phyloP scores from a whole-genome alignment of 2,797 vertebrate genomes.

The Acomys russatus region DNA sequence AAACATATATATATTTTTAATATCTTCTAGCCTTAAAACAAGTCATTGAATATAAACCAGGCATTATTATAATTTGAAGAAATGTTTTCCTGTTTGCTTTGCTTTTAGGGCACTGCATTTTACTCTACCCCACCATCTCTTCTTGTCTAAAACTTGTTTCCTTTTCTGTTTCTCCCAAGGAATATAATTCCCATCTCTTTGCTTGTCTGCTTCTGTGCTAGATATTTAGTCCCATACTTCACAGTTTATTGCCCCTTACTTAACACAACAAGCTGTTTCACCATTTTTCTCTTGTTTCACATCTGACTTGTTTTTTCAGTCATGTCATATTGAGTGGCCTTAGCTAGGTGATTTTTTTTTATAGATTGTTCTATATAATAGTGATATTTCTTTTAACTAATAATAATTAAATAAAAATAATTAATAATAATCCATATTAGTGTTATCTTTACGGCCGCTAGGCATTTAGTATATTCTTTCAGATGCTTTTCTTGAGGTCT shows the following conservation, averaged over 20 bases:
- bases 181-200: slow-evolving; percentile 55
- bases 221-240: slow-evolving; percentile 33
- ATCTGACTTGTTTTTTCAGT: slow-evolving; percentile 62
- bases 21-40: background rate
- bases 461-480: slow-evolving; percentile 35
- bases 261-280: background rate
- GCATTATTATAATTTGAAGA: slow-evolving; percentile 41
- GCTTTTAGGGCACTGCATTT: background rate
- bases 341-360: slow-evolving; percentile 50
- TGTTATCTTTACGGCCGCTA: slow-evolving; percentile 26
- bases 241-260: slow-evolving; percentile 8
- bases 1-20: no score
- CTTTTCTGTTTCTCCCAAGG: slow-evolving; percentile 23
- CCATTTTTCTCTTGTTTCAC: slow-evolving; percentile 51
- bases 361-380: slow-evolving; percentile 49
- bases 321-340: background rate
- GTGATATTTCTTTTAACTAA: slow-evolving; percentile 56
- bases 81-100: slow-evolving; percentile 2
- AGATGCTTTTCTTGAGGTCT: slow-evolving; percentile 32
- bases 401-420: background rate
- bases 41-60: slow-evolving; percentile 60
- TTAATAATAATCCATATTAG: slow-evolving; percentile 35
- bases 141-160: slow-evolving; percentile 10
- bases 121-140: background rate
- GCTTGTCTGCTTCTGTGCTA: slow-evolving; percentile 7